These are phyloP conservation scores for Brachyalestes nurse DNA, from an alignment of 2,797 vertebrate species.

Conservation along the genomic window DNA sequence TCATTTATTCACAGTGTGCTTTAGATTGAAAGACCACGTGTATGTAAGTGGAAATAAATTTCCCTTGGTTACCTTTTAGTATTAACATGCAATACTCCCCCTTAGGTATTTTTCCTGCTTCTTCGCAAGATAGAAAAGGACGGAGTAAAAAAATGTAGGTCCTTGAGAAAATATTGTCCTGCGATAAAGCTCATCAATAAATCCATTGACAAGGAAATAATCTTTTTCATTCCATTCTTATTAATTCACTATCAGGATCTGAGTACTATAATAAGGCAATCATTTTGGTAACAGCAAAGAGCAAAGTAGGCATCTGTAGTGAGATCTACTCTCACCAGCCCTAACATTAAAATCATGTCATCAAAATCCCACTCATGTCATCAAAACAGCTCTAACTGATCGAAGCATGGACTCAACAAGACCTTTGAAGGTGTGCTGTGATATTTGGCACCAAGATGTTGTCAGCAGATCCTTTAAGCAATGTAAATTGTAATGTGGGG, in stretches of 20 bases:
- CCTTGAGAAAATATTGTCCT: conserved; percentile 6
- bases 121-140: not conserved
- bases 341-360: too few relatives aligned
- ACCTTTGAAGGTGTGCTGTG: too few relatives aligned
- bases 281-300: not conserved
- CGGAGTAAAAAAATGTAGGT: not conserved
- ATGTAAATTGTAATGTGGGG: too few relatives aligned
- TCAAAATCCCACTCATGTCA: too few relatives aligned
- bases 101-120: conserved; percentile 9
- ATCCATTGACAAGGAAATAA: not conserved
- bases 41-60: conserved; percentile 40
- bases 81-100: conserved; percentile 5
- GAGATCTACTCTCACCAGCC: too few relatives aligned
- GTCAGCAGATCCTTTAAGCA: too few relatives aligned
- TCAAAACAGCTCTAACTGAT: too few relatives aligned
- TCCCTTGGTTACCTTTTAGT: conserved; percentile 31
- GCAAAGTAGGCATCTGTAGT: too few relatives aligned
- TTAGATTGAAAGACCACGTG: conserved; percentile 21
- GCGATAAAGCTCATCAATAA: not conserved
- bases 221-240: not conserved
- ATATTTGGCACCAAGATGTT: too few relatives aligned
- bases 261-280: too few relatives aligned
- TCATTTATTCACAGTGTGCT: conserved; percentile 35
- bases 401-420: too few relatives aligned
- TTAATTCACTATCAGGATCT: not conserved